A percentile compares a stretch with the other conserved stretches of the same genome.
Evolutionary conservation across 2,888 invertebrate genomes (phyloP).

Genomic region (Ormyrus rosae): DNA sequence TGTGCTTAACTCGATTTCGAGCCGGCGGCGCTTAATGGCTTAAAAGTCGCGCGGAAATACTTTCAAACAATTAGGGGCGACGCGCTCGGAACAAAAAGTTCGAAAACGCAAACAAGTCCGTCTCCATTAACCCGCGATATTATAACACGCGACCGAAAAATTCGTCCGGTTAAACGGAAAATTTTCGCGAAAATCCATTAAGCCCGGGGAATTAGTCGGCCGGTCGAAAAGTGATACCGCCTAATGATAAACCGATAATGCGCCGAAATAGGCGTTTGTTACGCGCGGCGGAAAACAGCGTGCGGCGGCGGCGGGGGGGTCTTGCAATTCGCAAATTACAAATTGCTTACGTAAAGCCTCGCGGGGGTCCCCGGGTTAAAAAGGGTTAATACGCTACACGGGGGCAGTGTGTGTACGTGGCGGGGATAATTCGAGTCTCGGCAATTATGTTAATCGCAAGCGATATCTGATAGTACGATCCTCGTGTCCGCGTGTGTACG

Average conservation of each 20-base stretch:
- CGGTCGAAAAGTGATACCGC: constrained; percentile 26
- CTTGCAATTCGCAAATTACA: constrained; percentile 34
- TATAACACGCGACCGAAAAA: constrained; percentile 18
- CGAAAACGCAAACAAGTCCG: not conserved
- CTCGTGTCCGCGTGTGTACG: not conserved
- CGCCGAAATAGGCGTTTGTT: constrained; percentile 30
- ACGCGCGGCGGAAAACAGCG: constrained; percentile 9
- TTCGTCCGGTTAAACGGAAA: constrained; percentile 42
- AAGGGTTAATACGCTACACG: not conserved
- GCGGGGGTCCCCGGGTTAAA: constrained; percentile 9
- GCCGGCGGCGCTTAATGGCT: too few species aligned
- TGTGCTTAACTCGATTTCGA: not conserved
- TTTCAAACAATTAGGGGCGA: not conserved
- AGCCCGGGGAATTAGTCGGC: constrained; percentile 26
- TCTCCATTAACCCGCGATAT: constrained; percentile 39
- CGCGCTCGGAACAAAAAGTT: not conserved
- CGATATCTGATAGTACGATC: constrained; percentile 25
- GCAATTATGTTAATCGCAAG: constrained; percentile 50
- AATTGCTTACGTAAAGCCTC: constrained; percentile 22
- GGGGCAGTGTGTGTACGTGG: too few species aligned
- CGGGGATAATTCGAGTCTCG: constrained; percentile 9
- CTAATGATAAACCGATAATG: constrained; percentile 56
- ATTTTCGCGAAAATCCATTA: constrained; percentile 54
- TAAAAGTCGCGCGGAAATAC: not conserved
- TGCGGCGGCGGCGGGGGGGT: not conserved